Evolutionary conservation across 2,797 vertebrate genomes (phyloP).

Genomic region (Balearica regulorum): DNA sequence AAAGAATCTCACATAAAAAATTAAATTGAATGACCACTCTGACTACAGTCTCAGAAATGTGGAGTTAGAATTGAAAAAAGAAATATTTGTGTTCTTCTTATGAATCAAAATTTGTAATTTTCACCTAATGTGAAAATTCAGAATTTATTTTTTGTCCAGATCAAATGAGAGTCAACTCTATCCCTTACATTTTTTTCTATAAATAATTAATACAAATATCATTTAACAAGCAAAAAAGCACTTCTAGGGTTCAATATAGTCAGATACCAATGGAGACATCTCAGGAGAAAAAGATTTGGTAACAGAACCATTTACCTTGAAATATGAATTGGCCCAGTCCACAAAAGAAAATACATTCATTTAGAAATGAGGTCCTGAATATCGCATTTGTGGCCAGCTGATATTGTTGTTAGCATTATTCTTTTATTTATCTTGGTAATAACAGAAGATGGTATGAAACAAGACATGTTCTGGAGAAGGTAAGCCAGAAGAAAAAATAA

Average conservation of each 20-base stretch:
- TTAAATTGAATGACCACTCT: not conserved
- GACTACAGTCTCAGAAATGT: not conserved
- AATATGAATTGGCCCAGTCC: not conserved
- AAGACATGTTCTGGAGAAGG: not conserved
- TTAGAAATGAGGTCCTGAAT: not conserved
- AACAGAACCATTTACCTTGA: not conserved
- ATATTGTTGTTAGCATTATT: not conserved
- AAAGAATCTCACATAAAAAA: not conserved
- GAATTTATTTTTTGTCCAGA: not conserved
- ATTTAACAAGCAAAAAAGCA: not conserved
- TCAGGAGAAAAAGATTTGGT: not conserved
- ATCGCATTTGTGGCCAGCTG: not conserved
- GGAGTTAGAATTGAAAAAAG: not conserved
- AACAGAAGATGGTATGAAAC: not conserved
- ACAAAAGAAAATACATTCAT: not conserved
- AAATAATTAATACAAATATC: not conserved
- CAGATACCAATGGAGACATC: not conserved
- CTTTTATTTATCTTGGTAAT: not conserved
- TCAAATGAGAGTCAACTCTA: not conserved
- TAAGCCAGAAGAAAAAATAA: not conserved
- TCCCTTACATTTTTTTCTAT: not conserved
- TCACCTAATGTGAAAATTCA: not conserved
- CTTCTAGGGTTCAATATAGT: not conserved
- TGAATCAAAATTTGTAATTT: not conserved
- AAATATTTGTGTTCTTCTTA: not conserved